Base-by-base conservation (phyloP, 2,797 vertebrate genomes). In the Scolopax bukidnonensis region DNA sequence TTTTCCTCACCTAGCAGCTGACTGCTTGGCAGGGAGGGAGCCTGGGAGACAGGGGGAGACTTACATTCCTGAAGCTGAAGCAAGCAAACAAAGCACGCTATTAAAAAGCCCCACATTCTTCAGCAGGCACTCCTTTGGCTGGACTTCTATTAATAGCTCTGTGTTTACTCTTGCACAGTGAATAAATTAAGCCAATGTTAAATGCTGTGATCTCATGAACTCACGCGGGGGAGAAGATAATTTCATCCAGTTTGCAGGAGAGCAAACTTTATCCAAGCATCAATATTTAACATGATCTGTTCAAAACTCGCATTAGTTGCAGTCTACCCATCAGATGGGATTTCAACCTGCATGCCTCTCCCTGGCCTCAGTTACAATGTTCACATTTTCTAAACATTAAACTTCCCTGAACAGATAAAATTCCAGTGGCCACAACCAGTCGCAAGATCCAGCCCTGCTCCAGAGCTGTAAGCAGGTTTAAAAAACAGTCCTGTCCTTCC, bases 71-170 rank as follows among this genome's bases (percentile, higher is more conserved):
- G 76, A 94, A 90, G 67, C 89, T 70, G 75, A 92, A 87, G 76
- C 71, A 86, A 94, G 95, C 94, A 96, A 97, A 98, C 96, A 96
- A 97, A 97, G 96, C 76, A 71, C 25, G 21, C 70, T 74, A 75
- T 97, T 94, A 86, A 91, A 87, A 96, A 97, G 80, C 61, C 32
- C 60, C 61, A 90, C 95, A 97, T 96, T 98, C 96, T 98, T 97
- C 88, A 92, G 64, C 83, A 70, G n/a, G 47, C 87, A 85, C 89
- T 97, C 63, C 4, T 82, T 92, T 93, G 83, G 90, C 86, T 51
- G 16, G 88, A 90, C 87, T 93, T 57, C 94, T 89, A 93, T 96
- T 95, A 97, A 96, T 93, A 97, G 91, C 10, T 7, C 77, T 88
- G 77, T 73, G 74, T 91, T 95, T 91, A 87, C 87, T 92, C 91